phyloP scores from a whole-genome alignment of 2,888 invertebrate genomes.

The Aproaerema taeniolella region DNA sequence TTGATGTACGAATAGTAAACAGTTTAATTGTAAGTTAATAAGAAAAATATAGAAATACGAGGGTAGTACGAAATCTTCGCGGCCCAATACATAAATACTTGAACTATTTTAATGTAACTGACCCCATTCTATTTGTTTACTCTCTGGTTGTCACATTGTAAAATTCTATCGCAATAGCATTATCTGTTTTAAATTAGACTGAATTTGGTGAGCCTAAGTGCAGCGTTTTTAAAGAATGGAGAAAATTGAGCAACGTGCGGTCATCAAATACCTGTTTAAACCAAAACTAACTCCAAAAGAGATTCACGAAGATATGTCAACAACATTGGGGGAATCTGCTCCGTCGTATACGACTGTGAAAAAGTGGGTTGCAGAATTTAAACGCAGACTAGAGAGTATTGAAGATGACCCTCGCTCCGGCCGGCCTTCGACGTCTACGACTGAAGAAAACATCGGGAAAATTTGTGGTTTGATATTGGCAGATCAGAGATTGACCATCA shows the following conservation, averaged over 20 bases:
- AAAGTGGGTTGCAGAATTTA: conserved; percentile 20
- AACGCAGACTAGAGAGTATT: conserved; percentile 20
- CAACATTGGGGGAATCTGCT: conserved; percentile 16
- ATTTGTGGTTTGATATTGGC: conserved; percentile 17
- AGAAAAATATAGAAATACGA: not conserved
- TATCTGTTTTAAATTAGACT: not conserved
- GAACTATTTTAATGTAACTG: not conserved
- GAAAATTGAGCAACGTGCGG: conserved; percentile 10
- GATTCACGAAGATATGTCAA: not conserved
- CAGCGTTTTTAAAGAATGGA: conserved; percentile 8
- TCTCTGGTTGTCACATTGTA: not conserved
- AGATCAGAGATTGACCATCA: conserved; percentile 19
- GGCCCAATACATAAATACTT: not conserved
- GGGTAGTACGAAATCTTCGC: conserved; percentile 1
- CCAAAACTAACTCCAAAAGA: conserved; percentile 6
- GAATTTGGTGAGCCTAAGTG: not conserved
- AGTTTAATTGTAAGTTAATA: too few relatives aligned
- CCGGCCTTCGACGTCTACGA: conserved; percentile 6
- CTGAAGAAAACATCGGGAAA: conserved; percentile 19
- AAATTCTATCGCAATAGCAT: not conserved
- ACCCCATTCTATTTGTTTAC: not conserved
- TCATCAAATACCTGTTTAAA: conserved; percentile 12
- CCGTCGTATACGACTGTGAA: conserved; percentile 19
- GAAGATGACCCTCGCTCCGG: conserved; percentile 18
- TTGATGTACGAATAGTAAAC: too few relatives aligned